Percentiles rank a stretch among this genome's conserved stretches.
These are phyloP conservation scores for Cryptus armator DNA, from an alignment of 2,888 invertebrate genomes.

Conservation along the genomic window DNA sequence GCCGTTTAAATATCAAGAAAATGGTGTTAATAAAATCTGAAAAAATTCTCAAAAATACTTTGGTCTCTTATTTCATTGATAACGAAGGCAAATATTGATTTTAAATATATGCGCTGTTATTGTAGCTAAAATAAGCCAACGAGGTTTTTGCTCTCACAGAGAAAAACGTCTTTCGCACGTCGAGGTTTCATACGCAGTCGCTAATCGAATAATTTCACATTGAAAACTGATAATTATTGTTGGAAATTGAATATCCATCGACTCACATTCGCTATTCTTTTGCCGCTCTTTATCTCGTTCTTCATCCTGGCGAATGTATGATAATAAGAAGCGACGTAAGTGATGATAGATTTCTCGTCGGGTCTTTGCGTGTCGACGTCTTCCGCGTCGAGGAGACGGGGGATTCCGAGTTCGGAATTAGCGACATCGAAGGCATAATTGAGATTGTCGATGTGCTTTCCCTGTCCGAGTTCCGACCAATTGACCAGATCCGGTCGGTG, in stretches of 20 bases:
- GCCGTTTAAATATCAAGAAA: no score
- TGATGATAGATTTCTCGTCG: conserved; percentile 99
- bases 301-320: conserved; percentile 99
- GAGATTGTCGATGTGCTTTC: conserved; percentile 96
- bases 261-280: conserved; percentile 97
- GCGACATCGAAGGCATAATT: conserved; percentile 99
- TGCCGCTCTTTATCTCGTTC: conserved; percentile 98
- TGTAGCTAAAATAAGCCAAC: no score
- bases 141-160: no score
- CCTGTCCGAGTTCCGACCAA: conserved; percentile 92
- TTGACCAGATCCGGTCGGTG: conserved; percentile 98
- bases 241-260: not conserved
- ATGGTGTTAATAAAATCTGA: no score
- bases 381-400: conserved; percentile 97
- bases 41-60: no score
- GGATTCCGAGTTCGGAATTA: conserved; percentile 96
- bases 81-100: no score
- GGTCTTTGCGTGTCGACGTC: conserved; percentile 97
- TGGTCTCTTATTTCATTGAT: no score
- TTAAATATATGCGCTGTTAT: no score
- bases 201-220: no score
- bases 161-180: no score
- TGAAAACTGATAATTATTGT: not conserved
- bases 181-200: no score
- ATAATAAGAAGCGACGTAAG: conserved; percentile 99